Evolutionary conservation across 2,888 invertebrate genomes (phyloP), one percentile per base, ranked within the genome.

Genomic region (Cyclophora punctaria): DNA sequence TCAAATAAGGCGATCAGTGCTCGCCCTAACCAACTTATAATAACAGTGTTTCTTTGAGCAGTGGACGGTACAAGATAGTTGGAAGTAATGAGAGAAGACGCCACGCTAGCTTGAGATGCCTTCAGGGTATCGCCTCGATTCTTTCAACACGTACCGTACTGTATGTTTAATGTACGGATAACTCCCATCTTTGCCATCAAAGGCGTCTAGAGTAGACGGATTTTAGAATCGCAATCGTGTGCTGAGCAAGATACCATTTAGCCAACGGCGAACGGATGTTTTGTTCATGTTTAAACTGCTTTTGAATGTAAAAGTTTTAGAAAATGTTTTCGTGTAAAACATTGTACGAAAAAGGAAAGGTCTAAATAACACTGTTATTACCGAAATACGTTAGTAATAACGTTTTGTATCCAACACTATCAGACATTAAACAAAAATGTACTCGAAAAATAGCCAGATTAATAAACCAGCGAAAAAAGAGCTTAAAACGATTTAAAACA

Each of bases 61-160:
- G 72, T 37, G 37, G 37, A 37, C 5, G 5, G 37, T 5, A 37
- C 5, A 37, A 37, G 37, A 37, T 37, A 37, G 7, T 35, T 44
- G 7, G 35, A 7, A 43, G 20, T n/a, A 51, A 35, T 42, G n/a
- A 42, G 42, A 42, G 42, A 4, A 42, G 42, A 42, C n/a, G 20
- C 74, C 71, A 71, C 64, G 72, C 72, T 77, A 76, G 78, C 73
- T 77, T 76, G 77, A 79, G 67, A 75, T 77, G 80, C 84, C 87
- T 75, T 55, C 58, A 70, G 82, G 82, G 76, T 53, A 63, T 69
- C 66, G 55, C 62, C 71, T 71, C 65, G 73, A 78, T 84, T 84
- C 87, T 87, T 86, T 88, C 87, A 83, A 84, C 88, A 83, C 85
- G 76, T 83, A 77, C 73, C 65, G 69, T 70, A 78, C 80, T 85